Conservation (phyloP, 1,140 invertebrate genomes). For the Zaprionus ornatus region DNA sequence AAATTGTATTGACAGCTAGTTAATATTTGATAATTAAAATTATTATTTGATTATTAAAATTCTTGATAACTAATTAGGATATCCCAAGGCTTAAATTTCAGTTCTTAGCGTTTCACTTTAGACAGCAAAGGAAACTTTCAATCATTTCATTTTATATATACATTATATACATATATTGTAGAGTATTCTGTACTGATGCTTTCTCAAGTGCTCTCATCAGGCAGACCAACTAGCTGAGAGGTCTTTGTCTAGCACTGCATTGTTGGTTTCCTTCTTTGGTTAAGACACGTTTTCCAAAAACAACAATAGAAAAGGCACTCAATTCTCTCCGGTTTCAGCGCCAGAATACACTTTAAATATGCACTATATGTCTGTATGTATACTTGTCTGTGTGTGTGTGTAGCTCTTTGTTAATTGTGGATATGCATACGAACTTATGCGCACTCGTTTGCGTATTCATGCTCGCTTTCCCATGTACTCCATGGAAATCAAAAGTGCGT, state of each 20-base stretch:
- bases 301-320: constrained; percentile 12
- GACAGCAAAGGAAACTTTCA: no score
- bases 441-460: constrained; percentile 26
- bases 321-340: constrained; percentile 18
- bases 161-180: no score
- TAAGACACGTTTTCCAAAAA: constrained; percentile 25
- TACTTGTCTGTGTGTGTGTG: not conserved
- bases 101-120: no score
- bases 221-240: not conserved
- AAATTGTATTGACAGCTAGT: constrained; percentile 11
- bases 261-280: constrained; percentile 9
- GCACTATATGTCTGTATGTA: constrained; percentile 3
- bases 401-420: constrained; percentile 32
- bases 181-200: not conserved
- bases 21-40: constrained; percentile 20
- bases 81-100: no score
- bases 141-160: no score
- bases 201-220: not conserved
- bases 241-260: constrained; percentile 10
- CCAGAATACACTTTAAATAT: not conserved
- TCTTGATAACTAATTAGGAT: not conserved
- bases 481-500: constrained; percentile 57
- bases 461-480: constrained; percentile 4
- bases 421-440: constrained; percentile 41
- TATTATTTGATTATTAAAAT: constrained; percentile 19